Base-by-base conservation (phyloP, 2,888 invertebrate genomes). In the Dryocosmus kuriphilus region DNA sequence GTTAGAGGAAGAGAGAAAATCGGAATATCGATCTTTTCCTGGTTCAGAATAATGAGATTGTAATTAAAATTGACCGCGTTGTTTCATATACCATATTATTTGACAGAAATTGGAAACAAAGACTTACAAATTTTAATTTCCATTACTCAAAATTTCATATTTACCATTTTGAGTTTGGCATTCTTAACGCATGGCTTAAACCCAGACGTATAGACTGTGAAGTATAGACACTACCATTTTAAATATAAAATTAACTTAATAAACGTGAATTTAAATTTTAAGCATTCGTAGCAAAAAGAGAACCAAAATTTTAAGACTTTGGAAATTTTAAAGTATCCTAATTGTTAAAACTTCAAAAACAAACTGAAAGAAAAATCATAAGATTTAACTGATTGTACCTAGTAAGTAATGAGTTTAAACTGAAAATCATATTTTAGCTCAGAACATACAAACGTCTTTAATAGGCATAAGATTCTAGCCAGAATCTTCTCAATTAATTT, bases 401-500 rank as follows among this genome's bases (percentile, higher is more conserved):
- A 9, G 38, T 38, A 11, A 35, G 65, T 65, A 67, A 24, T 51
- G 8, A 46, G 1, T 30, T 67, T 51, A 24, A 63, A 38, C 35
- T 41, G 24, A 16, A 24, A 46, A 60, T 51, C 65, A n/a, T 60
- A 63, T 57, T 55, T 55, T 60, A 24, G 30, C 35, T 30, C n/a
- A n/a, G n/a, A n/a, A n/a, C n/a, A n/a, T n/a, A n/a, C n/a, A 79
- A 77, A 30, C 76, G 65, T 80, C 80, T 84, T 86, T 85, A 84
- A 78, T 81, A 67, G 83, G 82, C 82, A 83, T 82, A 84, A 85
- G 83, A 82, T 80, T 80, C n/a, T 75, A 75, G 74, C 79, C 77
- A 83, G 79, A 84, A 84, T 83, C 86, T 80, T 86, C 89, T 88
- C 89, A 89, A 90, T 90, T 89, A 90, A 90, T 90, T 89, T 85